These are phyloP conservation scores for Coendou prehensilis DNA, from an alignment of 2,797 vertebrate genomes.

Conservation along the genomic window DNA sequence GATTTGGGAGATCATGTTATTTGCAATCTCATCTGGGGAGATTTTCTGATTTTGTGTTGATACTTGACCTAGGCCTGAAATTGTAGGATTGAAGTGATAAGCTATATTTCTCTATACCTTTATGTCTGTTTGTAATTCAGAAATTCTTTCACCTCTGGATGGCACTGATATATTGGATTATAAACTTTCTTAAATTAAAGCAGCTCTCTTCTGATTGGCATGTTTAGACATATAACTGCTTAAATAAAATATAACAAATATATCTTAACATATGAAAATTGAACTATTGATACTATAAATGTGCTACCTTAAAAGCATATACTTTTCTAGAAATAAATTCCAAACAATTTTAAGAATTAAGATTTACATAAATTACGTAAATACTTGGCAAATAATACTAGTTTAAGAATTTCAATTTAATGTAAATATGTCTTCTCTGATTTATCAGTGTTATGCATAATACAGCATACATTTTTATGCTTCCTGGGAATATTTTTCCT, in stretches of 20 bases:
- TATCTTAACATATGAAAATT: not conserved
- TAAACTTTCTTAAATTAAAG: not conserved
- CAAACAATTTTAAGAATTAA: slow-evolving; percentile 29
- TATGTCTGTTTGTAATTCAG: not conserved
- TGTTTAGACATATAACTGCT: not conserved
- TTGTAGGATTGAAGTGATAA: not conserved
- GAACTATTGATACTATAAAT: not conserved
- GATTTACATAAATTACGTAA: slow-evolving; percentile 7
- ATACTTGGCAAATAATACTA: slow-evolving; percentile 7
- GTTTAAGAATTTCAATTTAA: slow-evolving; percentile 52
- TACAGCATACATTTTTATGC: slow-evolving; percentile 23
- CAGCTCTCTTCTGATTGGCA: not conserved
- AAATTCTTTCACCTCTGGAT: not conserved
- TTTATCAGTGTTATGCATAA: slow-evolving; percentile 40
- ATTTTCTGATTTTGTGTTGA: slow-evolving; percentile 55
- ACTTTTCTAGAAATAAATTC: not conserved
- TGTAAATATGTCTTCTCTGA: slow-evolving; percentile 13
- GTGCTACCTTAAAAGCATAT: not conserved
- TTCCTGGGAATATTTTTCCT: slow-evolving; percentile 27
- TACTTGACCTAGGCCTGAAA: not conserved
- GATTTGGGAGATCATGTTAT: not conserved
- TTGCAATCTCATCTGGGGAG: slow-evolving; percentile 15
- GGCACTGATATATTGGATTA: not conserved
- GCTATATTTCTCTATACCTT: not conserved
- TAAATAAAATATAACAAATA: slow-evolving; percentile 48